These are phyloP conservation scores for Mormyrus hasselquistii DNA, from an alignment of 2,797 vertebrate genomes.

Conservation along the genomic window DNA sequence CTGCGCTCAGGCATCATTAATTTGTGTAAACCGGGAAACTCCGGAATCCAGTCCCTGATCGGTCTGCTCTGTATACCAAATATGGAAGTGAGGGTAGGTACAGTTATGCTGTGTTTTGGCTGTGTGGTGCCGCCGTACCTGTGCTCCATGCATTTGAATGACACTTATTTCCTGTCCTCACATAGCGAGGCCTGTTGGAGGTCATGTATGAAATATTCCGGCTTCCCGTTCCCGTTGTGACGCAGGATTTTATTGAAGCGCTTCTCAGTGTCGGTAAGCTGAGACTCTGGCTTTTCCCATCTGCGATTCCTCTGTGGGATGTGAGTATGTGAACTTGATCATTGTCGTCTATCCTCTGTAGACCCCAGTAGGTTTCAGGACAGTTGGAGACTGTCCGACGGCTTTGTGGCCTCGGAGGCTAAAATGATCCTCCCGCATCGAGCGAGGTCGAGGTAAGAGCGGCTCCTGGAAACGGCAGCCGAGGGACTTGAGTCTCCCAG, in stretches of 20 bases:
- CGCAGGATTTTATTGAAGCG: conserved; percentile 90
- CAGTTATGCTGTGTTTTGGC: neutral
- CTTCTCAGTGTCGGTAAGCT: conserved; percentile 88
- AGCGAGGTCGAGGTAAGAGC: conserved; percentile 83
- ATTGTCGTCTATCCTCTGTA: conserved; percentile 39
- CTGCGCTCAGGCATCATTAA: conserved; percentile 83
- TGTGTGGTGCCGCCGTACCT: neutral
- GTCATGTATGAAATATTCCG: conserved; percentile 97
- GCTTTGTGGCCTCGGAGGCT: conserved; percentile 93
- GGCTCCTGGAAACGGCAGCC: neutral
- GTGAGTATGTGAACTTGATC: neutral
- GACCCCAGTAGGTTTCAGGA: conserved; percentile 94
- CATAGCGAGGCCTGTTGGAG: conserved; percentile 85
- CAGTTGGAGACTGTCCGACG: conserved; percentile 93
- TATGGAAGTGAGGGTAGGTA: conserved; percentile 94
- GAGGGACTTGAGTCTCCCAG: neutral
- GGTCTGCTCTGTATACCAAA: conserved; percentile 98
- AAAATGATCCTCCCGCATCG: conserved; percentile 93
- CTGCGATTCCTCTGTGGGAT: neutral
- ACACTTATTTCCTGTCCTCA: conserved; percentile 12
- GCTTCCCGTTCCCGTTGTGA: conserved; percentile 84
- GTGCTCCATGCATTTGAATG: neutral
- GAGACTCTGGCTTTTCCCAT: neutral
- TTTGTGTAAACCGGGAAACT: conserved; percentile 91
- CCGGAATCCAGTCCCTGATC: conserved; percentile 95